Percentiles rank a stretch among this genome's conserved stretches.
Evolutionary conservation across 2,797 vertebrate genomes (phyloP).

Genomic region (Macropodus opercularis): DNA sequence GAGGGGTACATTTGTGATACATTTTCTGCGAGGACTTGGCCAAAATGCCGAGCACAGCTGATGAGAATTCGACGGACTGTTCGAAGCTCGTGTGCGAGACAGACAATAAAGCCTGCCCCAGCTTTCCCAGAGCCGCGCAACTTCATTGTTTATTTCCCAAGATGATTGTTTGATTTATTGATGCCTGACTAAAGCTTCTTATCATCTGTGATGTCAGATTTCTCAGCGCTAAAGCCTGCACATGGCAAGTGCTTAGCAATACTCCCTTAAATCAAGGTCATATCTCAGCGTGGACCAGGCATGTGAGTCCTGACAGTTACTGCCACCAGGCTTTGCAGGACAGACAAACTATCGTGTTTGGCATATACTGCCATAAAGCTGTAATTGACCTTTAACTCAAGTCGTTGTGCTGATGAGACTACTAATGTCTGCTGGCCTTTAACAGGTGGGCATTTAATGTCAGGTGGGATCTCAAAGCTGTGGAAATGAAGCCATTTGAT

Average conservation of each 20-base stretch:
- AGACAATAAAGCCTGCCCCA: conserved; percentile 15
- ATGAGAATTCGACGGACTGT: conserved; percentile 57
- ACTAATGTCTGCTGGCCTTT: conserved; percentile 22
- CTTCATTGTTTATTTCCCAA: conserved; percentile 47
- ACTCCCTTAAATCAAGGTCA: conserved; percentile 40
- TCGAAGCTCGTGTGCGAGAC: conserved; percentile 38
- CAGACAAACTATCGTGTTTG: conserved; percentile 17
- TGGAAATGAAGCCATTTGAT: conserved; percentile 60
- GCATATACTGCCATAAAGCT: conserved; percentile 27
- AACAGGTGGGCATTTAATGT: conserved; percentile 63
- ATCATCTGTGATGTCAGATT: conserved; percentile 37
- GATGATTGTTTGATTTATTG: conserved; percentile 39
- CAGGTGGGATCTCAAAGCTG: conserved; percentile 36
- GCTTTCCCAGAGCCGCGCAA: conserved; percentile 32
- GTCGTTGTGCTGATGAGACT: conserved; percentile 45
- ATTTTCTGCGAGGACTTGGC: conserved; percentile 40
- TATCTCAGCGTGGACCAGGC: conserved; percentile 22
- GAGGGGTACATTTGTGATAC: conserved; percentile 26
- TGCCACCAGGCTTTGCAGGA: conserved; percentile 11
- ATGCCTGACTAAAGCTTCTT: conserved; percentile 45
- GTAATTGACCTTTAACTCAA: conserved; percentile 43
- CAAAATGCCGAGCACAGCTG: conserved; percentile 52
- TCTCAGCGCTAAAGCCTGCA: conserved; percentile 18
- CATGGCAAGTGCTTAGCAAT: conserved; percentile 20
- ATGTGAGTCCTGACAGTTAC: conserved; percentile 19